Base-by-base conservation (phyloP, 2,797 vertebrate species). In the Tragopan temminckii region DNA sequence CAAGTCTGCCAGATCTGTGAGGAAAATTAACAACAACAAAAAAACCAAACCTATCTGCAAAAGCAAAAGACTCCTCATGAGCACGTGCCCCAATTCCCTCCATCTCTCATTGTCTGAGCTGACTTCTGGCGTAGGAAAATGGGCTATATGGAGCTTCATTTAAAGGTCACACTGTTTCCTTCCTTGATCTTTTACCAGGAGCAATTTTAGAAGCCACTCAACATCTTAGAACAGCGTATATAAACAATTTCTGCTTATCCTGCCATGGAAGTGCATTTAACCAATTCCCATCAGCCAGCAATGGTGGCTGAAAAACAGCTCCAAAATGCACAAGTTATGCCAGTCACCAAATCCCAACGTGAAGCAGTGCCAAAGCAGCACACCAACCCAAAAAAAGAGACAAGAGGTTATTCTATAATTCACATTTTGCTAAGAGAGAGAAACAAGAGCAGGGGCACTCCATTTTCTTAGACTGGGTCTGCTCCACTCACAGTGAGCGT, bases 131-230 rank as follows among this genome's bases (percentile, higher is more conserved):
- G 13, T 40, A 87, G 81, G 71, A 92, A 95, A 92, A 90, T 21
- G 62, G 67, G 62, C 75, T 94, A 61, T 75, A 15, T n/a, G 59
- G 88, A 71, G 72, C 86, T 90, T 68, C 90, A 27, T 29, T 80
- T 58, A 15, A 96, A 95, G 92, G 95, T 96, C 93, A 96, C 9
- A 1, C 67, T 25, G 69, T 59, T 96, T 95, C 92, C 95, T 95
- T 95, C 90, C 96, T 95, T 80, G 7, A 89, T 94, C 78, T 95
- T 93, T 55, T 57, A 95, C 58, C 69, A 66, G 18, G 81, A 94
- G 53, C 92, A 43, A 85, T 94, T 96, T 95, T 94, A 91, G 88
- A 93, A 87, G 76, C 90, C 86, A 89, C 85, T 77, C 77, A 87
- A 90, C 45, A 45, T 82, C 67, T 90, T 77, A 75, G 50, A 87